Evolutionary conservation across 1,140 invertebrate species (phyloP).

Genomic region (Drosophila pruinosa): DNA sequence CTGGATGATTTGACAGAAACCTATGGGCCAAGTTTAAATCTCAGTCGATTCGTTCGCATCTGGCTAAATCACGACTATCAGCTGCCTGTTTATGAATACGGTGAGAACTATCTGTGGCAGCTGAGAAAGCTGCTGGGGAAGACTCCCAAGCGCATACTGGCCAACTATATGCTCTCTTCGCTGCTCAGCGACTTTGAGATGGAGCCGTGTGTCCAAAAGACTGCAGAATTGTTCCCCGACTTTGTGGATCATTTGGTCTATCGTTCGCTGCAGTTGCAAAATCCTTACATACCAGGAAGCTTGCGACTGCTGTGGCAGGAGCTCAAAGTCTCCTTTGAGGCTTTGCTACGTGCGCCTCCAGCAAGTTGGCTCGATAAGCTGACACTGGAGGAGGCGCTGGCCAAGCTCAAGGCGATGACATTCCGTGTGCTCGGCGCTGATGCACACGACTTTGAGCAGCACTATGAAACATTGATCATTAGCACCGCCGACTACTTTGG

Average conservation of each 20-base stretch:
- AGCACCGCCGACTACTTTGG: conserved; percentile 91
- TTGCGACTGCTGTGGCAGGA: conserved; percentile 56
- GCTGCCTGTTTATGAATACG: conserved; percentile 65
- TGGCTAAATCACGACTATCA: conserved; percentile 64
- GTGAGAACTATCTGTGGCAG: conserved; percentile 80
- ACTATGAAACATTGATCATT: conserved; percentile 84
- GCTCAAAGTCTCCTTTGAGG: conserved; percentile 52
- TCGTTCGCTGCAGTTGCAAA: conserved; percentile 43
- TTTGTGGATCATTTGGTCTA: conserved; percentile 64
- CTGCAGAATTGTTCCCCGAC: conserved; percentile 49
- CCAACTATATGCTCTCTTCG: conserved; percentile 89
- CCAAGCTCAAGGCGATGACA: conserved; percentile 61
- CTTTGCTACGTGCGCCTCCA: conserved; percentile 23
- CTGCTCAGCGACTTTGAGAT: conserved; percentile 81
- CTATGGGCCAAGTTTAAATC: conserved; percentile 74
- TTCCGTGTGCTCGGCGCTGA: conserved; percentile 54
- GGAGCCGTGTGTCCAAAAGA: conserved; percentile 45
- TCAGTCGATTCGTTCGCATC: conserved; percentile 58
- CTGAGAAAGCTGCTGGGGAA: conserved; percentile 80
- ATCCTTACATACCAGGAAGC: conserved; percentile 48
- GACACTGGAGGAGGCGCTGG: conserved; percentile 46
- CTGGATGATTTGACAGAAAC: conserved; percentile 52
- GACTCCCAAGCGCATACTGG: conserved; percentile 84
- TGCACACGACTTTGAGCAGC: conserved; percentile 80
- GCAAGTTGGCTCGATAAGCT: conserved; percentile 49